Evolutionary conservation across 1,140 invertebrate genomes (phyloP), one percentile per base, ranked within the genome.

Genomic region (Rhopalosiphum maidis): DNA sequence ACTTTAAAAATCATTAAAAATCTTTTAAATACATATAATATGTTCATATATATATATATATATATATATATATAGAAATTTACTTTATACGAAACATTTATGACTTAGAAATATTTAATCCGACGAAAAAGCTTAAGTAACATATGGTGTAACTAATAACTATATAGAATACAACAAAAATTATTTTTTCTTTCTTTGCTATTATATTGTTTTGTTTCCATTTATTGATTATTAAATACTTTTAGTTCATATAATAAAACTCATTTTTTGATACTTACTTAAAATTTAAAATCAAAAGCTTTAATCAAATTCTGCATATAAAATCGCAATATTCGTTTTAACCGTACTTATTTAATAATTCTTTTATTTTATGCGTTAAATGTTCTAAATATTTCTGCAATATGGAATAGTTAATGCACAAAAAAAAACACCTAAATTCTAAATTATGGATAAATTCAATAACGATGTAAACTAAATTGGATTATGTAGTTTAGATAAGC

Each of bases 381-480:
- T n/a, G 15, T 77, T 77, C 8, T 6, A 5, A 77, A 18, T 15
- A 2, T 6, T n/a, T n/a, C 60, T 77, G n/a, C 60, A 77, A n/a
- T 77, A 77, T n/a, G 60, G 60, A 77, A 35, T 77, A 18, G 0
- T 77, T 77, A n/a, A 77, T n/a, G 21, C 23, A 37, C 4, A 8
- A 37, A 22, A 37, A 37, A 37, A 83, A 83, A 77, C 5, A 5
- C n/a, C 60, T n/a, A 77, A 18, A n/a, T 77, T n/a, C 30, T 68
- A n/a, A 77, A 77, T 77, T 43, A 25, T 23, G 11, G 43, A 85
- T 85, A 2, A 85, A 85, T 41, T 41, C 9, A 85, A 85, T 43
- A 23, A 85, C 46, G 48, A 88, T 51, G 30, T 41, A 90, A 60
- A 43, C n/a, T 90, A 43, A 90, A 90, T 90, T 60, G 89, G 54